Evolutionary conservation across 2,797 vertebrate species (phyloP).

Genomic region (Eulemur coronatus): DNA sequence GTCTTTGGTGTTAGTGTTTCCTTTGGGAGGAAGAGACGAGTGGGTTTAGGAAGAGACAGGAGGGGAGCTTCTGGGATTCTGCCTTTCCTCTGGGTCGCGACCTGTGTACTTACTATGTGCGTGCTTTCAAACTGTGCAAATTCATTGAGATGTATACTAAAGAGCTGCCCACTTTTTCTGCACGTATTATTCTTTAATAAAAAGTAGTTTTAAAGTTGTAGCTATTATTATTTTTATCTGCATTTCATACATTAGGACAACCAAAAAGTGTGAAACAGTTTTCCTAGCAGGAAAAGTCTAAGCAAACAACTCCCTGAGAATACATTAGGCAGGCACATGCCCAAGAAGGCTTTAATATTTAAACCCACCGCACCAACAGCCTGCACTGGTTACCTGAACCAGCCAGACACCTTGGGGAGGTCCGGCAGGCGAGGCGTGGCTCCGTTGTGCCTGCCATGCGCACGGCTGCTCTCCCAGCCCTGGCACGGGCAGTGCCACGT

Average conservation of each 20-base stretch:
- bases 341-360: rapidly evolving
- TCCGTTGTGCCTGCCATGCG: no score
- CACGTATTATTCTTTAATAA: not conserved
- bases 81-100: not conserved
- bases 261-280: not conserved
- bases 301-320: not conserved
- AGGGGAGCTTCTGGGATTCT: not conserved
- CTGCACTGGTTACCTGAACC: not conserved
- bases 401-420: rapidly evolving
- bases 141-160: not conserved
- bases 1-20: not conserved
- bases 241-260: not conserved
- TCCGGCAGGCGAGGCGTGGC: not conserved
- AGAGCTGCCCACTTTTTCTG: not conserved
- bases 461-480: not conserved
- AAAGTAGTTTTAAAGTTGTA: not conserved
- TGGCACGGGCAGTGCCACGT: not conserved
- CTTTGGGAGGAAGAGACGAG: not conserved
- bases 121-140: not conserved
- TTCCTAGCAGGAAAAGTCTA: not conserved
- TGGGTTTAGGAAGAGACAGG: not conserved
- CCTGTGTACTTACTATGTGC: rapidly evolving
- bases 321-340: rapidly evolving
- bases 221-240: not conserved
- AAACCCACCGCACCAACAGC: not conserved